These are phyloP conservation scores for Syndactyla subalaris DNA, from an alignment of 2,797 vertebrate species.

Conservation along the genomic window DNA sequence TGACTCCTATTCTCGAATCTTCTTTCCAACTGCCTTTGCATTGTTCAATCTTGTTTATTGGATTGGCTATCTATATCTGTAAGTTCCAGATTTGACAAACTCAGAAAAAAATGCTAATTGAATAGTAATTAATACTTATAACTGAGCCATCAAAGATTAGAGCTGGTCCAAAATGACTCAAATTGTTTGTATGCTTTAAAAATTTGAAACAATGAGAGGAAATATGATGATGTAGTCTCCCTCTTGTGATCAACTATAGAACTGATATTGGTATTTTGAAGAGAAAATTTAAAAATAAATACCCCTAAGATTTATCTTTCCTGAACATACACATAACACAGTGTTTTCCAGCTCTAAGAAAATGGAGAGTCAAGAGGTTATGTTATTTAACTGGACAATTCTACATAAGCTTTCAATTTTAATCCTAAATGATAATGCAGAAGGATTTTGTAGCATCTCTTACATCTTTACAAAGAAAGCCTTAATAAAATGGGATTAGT, in stretches of 20 bases:
- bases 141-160: not conserved
- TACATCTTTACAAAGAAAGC: constrained; percentile 53
- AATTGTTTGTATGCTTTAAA: not conserved
- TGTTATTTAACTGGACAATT: not conserved
- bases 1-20: constrained; percentile 94
- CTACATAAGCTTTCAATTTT: not conserved
- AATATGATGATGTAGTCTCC: constrained; percentile 22
- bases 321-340: not conserved
- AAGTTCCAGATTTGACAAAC: constrained; percentile 61
- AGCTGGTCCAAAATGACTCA: constrained; percentile 4
- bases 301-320: not conserved
- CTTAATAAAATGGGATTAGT: constrained; percentile 34
- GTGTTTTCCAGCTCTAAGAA: constrained; percentile 4
- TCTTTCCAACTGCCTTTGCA: constrained; percentile 97
- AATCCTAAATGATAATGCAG: not conserved
- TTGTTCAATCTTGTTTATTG: constrained; percentile 96
- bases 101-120: constrained; percentile 20
- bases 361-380: not conserved
- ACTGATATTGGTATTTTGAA: not conserved
- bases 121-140: not conserved
- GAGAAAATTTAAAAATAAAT: not conserved
- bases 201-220: constrained; percentile 5
- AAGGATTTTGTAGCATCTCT: constrained; percentile 40
- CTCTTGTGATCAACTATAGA: constrained; percentile 36
- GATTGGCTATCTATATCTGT: constrained; percentile 95